Percentiles rank a stretch among this genome's conserved stretches.
These are phyloP conservation scores for Borostomias antarcticus DNA, from an alignment of 2,797 vertebrate species.

Conservation along the genomic window DNA sequence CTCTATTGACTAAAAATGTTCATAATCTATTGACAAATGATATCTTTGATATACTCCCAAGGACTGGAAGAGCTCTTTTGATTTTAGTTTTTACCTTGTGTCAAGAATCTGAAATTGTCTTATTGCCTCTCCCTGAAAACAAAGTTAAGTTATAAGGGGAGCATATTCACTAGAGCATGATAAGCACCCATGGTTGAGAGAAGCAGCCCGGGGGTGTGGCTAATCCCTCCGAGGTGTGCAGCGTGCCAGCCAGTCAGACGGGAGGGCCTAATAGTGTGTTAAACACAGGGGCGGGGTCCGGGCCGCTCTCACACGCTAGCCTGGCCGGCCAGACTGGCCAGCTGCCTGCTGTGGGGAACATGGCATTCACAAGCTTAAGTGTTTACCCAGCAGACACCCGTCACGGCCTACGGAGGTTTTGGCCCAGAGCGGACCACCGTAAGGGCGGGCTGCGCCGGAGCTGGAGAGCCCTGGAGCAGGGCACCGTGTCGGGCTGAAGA, in stretches of 20 bases:
- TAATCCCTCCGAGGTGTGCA: neutral
- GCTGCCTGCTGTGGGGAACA: neutral
- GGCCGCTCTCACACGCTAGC: neutral
- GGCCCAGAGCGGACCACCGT: conserved; percentile 7
- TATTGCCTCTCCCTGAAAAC: too few species aligned
- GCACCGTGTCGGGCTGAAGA: conserved; percentile 29
- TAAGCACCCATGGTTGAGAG: too few species aligned
- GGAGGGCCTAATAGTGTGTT: neutral
- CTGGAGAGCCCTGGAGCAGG: neutral
- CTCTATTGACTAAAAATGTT: too few species aligned
- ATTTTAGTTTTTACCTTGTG: too few species aligned
- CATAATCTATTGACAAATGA: too few species aligned
- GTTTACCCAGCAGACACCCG: conserved; percentile 4
- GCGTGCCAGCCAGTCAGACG: neutral
- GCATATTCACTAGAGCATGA: too few species aligned
- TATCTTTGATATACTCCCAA: too few species aligned
- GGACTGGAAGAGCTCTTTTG: too few species aligned
- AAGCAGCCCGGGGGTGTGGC: too few species aligned
- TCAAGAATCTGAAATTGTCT: too few species aligned
- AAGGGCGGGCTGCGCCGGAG: conserved; percentile 2
- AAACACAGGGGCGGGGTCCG: neutral
- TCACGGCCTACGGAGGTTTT: conserved; percentile 3
- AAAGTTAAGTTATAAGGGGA: too few species aligned
- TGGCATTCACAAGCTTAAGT: conserved; percentile 4
- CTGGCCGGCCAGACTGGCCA: conserved; percentile 3